Evolutionary conservation across 2,797 vertebrate species (phyloP), one percentile per base, ranked within the genome.

Genomic region (Rhynchonycteris naso): DNA sequence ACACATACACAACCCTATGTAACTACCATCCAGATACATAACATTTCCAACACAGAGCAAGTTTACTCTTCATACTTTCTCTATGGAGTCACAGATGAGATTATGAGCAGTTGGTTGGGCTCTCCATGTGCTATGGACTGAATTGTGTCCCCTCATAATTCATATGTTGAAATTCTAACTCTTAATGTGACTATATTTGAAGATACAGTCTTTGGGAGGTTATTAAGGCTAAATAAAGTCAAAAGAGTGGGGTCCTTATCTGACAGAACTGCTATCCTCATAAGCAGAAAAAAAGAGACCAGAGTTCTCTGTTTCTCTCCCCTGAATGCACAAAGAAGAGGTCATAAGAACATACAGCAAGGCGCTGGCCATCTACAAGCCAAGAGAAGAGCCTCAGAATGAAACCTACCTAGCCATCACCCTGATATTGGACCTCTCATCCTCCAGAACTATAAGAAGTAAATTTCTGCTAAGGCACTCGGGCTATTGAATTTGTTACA

Each of bases 301-400:
- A 35, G 54, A 13, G 47, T 11, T 15, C 10, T 9, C 59, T 56
- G 30, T 61, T 10, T 21, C 16, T 4, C 13, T 14, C 33, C 19
- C 26, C n/a, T 1, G 6, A 18, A 1, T 0, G 13, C 65, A 69
- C 52, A 54, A 61, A 87, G 78, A 54, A 50, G 56, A 28, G 22
- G 24, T 18, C 54, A 19, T 21, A 7, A 9, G 35, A 21, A 47
- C 35, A 72, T 43, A 71, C 18, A 3, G 58, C 2, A 4, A 72
- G 30, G 26, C 1, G 38, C 28, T 3, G 11, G 63, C 16, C 2
- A 0, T 26, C 43, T 22, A 21, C 30, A 68, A 1, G 22, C 50
- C 65, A 47, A 58, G 56, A 38, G 74, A 59, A 52, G 38, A 92
- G 75, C 35, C 43, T 79, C n/a, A 26, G 66, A 16, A 50, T 50